Conservation (phyloP, 2,888 invertebrate genomes). For the Aethes cnicana region DNA sequence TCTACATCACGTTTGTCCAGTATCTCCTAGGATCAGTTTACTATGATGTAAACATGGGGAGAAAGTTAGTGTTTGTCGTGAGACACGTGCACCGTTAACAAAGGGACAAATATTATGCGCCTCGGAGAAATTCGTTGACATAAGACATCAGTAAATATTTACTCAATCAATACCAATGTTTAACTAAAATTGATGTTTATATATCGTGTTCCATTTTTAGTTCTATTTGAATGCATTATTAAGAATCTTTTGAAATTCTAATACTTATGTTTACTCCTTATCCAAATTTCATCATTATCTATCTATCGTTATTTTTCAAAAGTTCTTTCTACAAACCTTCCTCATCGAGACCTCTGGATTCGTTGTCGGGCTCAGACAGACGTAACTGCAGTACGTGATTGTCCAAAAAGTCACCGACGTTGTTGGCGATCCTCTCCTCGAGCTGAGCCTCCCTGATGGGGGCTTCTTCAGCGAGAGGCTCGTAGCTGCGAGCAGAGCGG, state of each 20-base stretch:
- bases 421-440: conserved; percentile 70
- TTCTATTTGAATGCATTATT: too few relatives aligned
- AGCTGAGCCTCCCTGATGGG: conserved; percentile 70
- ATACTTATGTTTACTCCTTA: too few relatives aligned
- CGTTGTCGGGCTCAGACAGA: conserved; percentile 59
- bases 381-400: conserved; percentile 75
- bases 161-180: conserved; percentile 2
- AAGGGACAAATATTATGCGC: conserved; percentile 35
- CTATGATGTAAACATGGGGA: conserved; percentile 23
- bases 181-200: background rate
- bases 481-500: conserved; percentile 72
- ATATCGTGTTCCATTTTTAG: too few relatives aligned
- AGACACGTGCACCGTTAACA: conserved; percentile 30
- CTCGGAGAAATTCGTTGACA: conserved; percentile 46
- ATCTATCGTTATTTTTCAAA: too few relatives aligned
- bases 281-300: too few relatives aligned
- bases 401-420: conserved; percentile 71
- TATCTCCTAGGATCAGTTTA: conserved; percentile 24
- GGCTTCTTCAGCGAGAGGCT: conserved; percentile 68
- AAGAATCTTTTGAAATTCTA: too few relatives aligned
- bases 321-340: conserved; percentile 60
- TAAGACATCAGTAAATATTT: conserved; percentile 12
- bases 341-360: conserved; percentile 69
- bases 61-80: conserved; percentile 28
- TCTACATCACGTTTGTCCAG: conserved; percentile 28